phyloP scores from a whole-genome alignment of 2,113 vertebrate genomes.

The Lophochroa leadbeateri region DNA sequence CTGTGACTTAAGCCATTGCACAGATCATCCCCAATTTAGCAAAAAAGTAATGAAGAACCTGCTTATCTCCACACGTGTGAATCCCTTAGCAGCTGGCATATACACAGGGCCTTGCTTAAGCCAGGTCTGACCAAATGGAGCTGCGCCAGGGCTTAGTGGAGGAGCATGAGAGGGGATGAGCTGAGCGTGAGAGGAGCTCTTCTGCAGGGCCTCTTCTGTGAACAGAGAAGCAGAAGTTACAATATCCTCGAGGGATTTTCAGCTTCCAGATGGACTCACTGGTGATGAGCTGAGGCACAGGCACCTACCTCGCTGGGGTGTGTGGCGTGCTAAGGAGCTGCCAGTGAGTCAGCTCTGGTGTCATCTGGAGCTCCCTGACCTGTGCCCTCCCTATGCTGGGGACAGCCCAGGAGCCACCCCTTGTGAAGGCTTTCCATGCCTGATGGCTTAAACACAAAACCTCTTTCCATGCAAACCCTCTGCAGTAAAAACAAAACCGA shows the following conservation, averaged over 20 bases:
- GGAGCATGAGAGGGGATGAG: neutral
- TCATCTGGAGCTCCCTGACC: neutral
- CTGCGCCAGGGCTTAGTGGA: neutral
- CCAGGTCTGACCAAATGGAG: rapidly evolving
- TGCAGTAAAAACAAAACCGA: neutral
- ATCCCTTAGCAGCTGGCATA: neutral
- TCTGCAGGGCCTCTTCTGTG: neutral
- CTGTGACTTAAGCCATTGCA: neutral
- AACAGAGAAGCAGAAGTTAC: neutral
- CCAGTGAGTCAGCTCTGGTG: neutral
- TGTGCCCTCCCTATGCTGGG: neutral
- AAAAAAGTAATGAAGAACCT: neutral
- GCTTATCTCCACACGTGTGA: neutral
- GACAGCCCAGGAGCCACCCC: neutral
- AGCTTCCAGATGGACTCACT: neutral
- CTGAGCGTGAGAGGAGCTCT: neutral
- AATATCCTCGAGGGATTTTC: neutral
- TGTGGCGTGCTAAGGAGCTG: neutral
- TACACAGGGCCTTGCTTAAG: neutral
- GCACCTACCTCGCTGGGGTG: neutral
- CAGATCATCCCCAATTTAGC: neutral
- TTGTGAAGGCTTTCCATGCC: neutral
- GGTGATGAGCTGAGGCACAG: neutral
- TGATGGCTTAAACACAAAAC: neutral
- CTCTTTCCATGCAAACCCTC: neutral